phyloP scores from a whole-genome alignment of 2,888 invertebrate genomes.

The Aleiodes alternator region DNA sequence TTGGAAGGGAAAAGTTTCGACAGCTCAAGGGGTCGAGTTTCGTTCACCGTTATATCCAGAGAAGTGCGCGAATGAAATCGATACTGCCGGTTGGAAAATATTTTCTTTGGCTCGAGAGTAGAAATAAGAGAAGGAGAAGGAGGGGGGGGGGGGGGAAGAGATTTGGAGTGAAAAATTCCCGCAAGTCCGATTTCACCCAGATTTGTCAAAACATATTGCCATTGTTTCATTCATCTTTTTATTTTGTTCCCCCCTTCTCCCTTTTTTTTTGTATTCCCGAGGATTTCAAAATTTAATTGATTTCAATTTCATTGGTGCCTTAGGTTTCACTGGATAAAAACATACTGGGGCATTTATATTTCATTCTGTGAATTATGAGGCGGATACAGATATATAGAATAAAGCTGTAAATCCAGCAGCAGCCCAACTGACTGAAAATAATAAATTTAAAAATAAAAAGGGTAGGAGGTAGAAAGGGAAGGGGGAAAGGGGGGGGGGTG shows the following conservation, averaged over 20 bases:
- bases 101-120: conserved; percentile 21
- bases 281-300: not conserved
- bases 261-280: too few species aligned
- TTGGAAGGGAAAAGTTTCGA: too few species aligned
- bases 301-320: not conserved
- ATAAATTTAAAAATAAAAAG: conserved; percentile 48
- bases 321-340: not conserved
- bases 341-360: conserved; percentile 24
- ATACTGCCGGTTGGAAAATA: conserved; percentile 42
- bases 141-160: not conserved
- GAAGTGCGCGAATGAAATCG: conserved; percentile 11
- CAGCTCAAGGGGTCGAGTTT: too few species aligned
- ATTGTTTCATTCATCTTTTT: not conserved
- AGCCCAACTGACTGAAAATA: conserved; percentile 48
- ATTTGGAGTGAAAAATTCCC: conserved; percentile 13
- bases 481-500: not conserved
- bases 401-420: conserved; percentile 49
- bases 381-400: conserved; percentile 22
- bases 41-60: too few species aligned
- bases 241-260: not conserved
- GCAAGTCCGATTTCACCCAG: too few species aligned
- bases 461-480: too few species aligned
- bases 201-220: too few species aligned
- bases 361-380: conserved; percentile 32
- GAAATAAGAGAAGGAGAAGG: too few species aligned